Base-by-base conservation (phyloP, 2,888 invertebrate genomes). In the Campaea margaritaria region DNA sequence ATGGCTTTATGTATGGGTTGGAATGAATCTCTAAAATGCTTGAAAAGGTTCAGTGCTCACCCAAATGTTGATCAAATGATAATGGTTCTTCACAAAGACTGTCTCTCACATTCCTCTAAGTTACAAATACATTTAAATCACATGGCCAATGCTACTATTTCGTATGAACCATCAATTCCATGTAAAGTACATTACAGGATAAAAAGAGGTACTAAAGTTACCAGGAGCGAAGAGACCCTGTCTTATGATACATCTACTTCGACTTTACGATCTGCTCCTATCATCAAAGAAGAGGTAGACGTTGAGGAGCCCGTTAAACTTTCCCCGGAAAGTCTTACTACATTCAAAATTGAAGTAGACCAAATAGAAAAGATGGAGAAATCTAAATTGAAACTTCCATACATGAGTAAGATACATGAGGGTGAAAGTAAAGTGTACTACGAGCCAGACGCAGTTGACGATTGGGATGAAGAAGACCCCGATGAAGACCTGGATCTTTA, bases 381-480 rank as follows among this genome's bases (percentile, higher is more conserved):
- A 64, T 89, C 93, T 63, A 92, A 93, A 69, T 80, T 95, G 38
- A 89, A 94, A 59, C 83, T 95, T 54, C 95, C 95, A 0, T 95
- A 95, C 74, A 91, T 91, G 91, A 91, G 84, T 69, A 93, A 92
- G 67, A 89, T 90, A 49, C 88, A 91, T 65, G 83, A 91, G 55
- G 87, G 91, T 0, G 93, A 93, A 61, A 94, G 95, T 42, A 94
- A 94, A 77, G 96, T 97, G 36, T 93, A 94, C 69, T 97, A 97
- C 76, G 93, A 95, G 67, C 95, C 96, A 10, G 97, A 97, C 85
- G 95, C 94, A 53, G 93, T 94, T 1, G 97, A 97, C 82, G 97
- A 97, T 81, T 95, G 96, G 93, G 97, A 97, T 76, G 96, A 96
- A 75, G 97, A 97, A 86, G 96, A 97, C 87, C 97, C 97, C 0